Percentiles rank a stretch among this genome's conserved stretches.
phyloP scores from a whole-genome alignment of 2,888 invertebrate species.

The Linyphia triangularis region DNA sequence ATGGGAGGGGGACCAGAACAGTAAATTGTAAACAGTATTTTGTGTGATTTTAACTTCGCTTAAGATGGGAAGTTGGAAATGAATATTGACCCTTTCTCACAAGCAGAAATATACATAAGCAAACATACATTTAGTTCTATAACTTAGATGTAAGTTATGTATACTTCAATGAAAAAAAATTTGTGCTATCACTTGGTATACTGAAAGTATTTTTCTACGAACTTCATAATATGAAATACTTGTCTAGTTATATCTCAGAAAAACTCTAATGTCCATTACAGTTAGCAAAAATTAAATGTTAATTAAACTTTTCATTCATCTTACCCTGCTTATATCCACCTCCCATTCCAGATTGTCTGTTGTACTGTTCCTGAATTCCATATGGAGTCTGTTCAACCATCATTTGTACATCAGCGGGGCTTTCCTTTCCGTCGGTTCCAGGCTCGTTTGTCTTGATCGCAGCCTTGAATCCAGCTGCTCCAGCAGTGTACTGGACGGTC shows the following conservation, averaged over 20 bases:
- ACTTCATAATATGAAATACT: too few relatives aligned
- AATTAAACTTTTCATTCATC: neutral
- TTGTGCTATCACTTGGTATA: too few relatives aligned
- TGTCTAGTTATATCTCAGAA: neutral
- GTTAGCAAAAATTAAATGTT: neutral
- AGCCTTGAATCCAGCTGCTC: slow-evolving; percentile 11
- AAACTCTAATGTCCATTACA: neutral
- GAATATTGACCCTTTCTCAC: too few relatives aligned
- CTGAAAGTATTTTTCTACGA: too few relatives aligned
- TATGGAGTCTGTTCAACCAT: slow-evolving; percentile 16
- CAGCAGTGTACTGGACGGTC: slow-evolving; percentile 29
- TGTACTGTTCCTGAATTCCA: slow-evolving; percentile 43
- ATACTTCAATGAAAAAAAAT: too few relatives aligned
- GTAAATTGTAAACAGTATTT: too few relatives aligned
- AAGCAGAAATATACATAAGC: too few relatives aligned
- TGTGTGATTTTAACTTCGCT: too few relatives aligned
- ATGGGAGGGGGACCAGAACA: too few relatives aligned
- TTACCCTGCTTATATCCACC: neutral
- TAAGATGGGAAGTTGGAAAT: too few relatives aligned
- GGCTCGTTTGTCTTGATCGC: slow-evolving; percentile 43
- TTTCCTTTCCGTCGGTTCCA: slow-evolving; percentile 43
- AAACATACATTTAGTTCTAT: too few relatives aligned
- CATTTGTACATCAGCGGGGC: slow-evolving; percentile 34
- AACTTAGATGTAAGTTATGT: too few relatives aligned
- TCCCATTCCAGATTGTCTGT: neutral